Base-by-base conservation (phyloP, 2,113 vertebrate genomes). In the Monopterus albus region DNA sequence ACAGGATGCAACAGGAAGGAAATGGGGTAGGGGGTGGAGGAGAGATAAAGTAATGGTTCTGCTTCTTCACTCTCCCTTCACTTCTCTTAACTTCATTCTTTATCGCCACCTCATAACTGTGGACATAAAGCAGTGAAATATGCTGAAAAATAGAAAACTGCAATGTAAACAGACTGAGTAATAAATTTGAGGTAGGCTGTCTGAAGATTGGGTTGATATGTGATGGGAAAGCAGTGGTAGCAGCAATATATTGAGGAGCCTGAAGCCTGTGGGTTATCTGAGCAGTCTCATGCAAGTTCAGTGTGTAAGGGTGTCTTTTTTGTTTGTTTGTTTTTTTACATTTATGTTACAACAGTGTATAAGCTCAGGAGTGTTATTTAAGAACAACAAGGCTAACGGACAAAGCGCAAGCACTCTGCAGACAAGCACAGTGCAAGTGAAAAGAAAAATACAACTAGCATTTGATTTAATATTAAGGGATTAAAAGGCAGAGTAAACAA, bases 61-160 rank as follows among this genome's bases (percentile, higher is more conserved):
- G 26, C 68, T 46, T 39, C 45, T 53, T 53, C 62, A 43, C 49
- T 70, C 45, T 36, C 43, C 51, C 7, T 18, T 39, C 21, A n/a
- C 61, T 38, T 67, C 50, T 39, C 17, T 25, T 52, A 58, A 43
- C 42, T 60, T 59, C 62, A 51, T 61, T 76, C 72, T 86, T 84
- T 83, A 79, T 75, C 47, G 1, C 20, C 29, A 4, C 33, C 25
- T 68, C 31, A 77, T 79, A 80, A 86, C 70, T 73, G 52, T 14
- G 4, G 76, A 56, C 77, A 63, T 62, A 42, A 75, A 81, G 68
- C 65, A 33, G 60, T 20, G 56, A 72, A 75, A 85, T 78, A 52
- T 61, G 58, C 59, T 78, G 20, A 78, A 85, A 87, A 85, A 75
- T 69, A 85, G 57, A 82, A 88, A 83, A 85, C 23, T 45, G 52